Evolutionary conservation across 1,140 invertebrate species (phyloP), one percentile per base, ranked within the genome.

Genomic region (Delia radicum): DNA sequence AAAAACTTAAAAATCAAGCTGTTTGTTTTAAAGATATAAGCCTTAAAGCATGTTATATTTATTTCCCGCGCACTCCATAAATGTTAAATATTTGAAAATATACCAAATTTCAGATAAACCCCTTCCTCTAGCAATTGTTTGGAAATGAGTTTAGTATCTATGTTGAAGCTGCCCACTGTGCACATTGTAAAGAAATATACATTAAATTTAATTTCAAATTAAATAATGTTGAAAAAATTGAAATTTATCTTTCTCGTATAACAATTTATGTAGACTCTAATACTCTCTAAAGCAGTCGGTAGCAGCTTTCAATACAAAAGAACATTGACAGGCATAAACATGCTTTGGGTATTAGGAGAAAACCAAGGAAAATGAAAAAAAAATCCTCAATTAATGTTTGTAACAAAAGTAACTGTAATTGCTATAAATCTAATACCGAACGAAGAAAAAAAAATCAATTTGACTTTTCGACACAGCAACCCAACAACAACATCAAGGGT

Each of bases 401-500:
- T 55, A 55, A 55, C 48, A 55, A 21, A 55, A 55, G 48, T 24
- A 55, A 55, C 48, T 24, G 48, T 55, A 55, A 55, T 55, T 55
- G 48, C 48, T 55, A 55, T 55, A 55, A 55, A 55, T 55, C 48
- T 55, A 55, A 55, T 55, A 55, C 48, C 48, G n/a, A 21, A 55
- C 48, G n/a, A 55, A 55, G 18, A 55, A 55, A 55, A 24, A 18
- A 21, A 55, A 55, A 55, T 55, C 48, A 55, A 55, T 55, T 55
- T 21, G 21, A 24, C 24, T 29, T 55, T 21, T 55, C n/a, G 18
- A 21, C 18, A 21, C 6, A 21, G 18, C n/a, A 21, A 21, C 15
- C 8, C 8, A 55, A 55, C 48, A 55, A 55, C 33, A 13, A 37
- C 33, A 37, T 37, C 33, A 37, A 37, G 8, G 33, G 33, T 10